Base-by-base conservation (phyloP, 2,113 vertebrate species). In the Anarrhichthys ocellatus region DNA sequence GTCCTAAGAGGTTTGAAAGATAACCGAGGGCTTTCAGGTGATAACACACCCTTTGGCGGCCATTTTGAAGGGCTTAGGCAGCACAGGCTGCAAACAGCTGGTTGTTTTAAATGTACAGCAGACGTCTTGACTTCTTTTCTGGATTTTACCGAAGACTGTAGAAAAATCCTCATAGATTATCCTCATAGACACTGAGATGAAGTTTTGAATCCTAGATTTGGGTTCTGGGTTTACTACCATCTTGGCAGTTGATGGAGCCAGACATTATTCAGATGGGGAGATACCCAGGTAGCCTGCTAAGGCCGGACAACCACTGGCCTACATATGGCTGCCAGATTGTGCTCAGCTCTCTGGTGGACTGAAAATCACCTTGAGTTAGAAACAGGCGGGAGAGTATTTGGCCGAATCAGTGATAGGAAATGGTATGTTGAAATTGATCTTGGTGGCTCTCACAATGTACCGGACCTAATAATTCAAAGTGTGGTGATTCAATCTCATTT, bases 211-310 rank as follows among this genome's bases (percentile, higher is more conserved):
- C 61, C n/a, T 24, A 18, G 42, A 77, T 44, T 52, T 54, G 7
- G 63, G 36, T 50, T 67, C 61, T 24, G 58, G 34, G 36, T 78
- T 73, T 22, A 40, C 68, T 29, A 72, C 22, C 17, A 62, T 68
- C 61, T 48, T 63, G 63, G 69, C 46, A 40, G 18, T 24, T 73
- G 56, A 29, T 67, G n/a, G 38, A 76, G 58, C 22, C 48, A 66
- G 52, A 61, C 85, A 63, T 80, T 24, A 71, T 18, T 2, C n/a
- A 27, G 62, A 44, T 15, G 32, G 59, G 59, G 64, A 59, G 29
- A 44, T 78, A 22, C 52, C 68, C 79, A 61, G 24, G 34, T 70
- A 17, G 36, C 69, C 65, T 62, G 54, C 76, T 65, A 62, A 67
- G 36, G 38, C 56, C 15, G 54, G 63, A 36, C 59, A 0, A 14